Conservation (phyloP, 2,797 vertebrate species). For the Percopsis omiscomaycus region DNA sequence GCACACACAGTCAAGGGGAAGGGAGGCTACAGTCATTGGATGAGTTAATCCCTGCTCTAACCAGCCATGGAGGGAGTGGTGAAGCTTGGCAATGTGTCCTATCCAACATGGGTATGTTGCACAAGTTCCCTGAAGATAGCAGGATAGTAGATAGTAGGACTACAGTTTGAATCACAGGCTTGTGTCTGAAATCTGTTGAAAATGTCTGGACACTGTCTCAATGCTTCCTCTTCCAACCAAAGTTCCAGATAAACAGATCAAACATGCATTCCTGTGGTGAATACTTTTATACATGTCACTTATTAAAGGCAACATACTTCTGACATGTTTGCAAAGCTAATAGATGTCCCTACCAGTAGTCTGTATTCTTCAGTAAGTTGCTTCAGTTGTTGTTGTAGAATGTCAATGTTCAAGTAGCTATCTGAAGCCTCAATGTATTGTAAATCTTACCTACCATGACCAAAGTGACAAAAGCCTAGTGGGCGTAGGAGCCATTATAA, state of each 20-base stretch:
- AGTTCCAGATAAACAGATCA: constrained; percentile 39
- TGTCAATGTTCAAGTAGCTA: too few species aligned
- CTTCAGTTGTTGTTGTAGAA: too few species aligned
- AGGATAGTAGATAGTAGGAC: not conserved
- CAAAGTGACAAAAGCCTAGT: too few species aligned
- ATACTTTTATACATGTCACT: constrained; percentile 15
- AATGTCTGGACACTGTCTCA: constrained; percentile 17
- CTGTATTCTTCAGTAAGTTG: too few species aligned
- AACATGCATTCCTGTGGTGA: constrained; percentile 32
- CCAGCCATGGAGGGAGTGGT: constrained; percentile 7
- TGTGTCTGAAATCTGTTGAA: constrained; percentile 4
- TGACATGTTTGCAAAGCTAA: too few species aligned
- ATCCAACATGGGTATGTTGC: not conserved
- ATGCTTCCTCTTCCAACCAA: constrained; percentile 43
- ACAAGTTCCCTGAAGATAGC: not conserved
- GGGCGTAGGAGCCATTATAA: too few species aligned
- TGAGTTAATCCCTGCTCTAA: constrained; percentile 7
- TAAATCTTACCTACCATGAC: too few species aligned
- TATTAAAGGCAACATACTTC: constrained; percentile 5
- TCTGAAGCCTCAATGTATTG: too few species aligned
- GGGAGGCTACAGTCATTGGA: constrained; percentile 15
- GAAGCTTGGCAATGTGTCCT: not conserved
- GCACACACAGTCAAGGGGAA: constrained; percentile 24
- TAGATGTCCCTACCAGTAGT: too few species aligned
- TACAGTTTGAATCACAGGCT: constrained; percentile 20